A percentile compares a stretch with the other conserved stretches of the same genome.
Conservation (phyloP, 2,888 invertebrate genomes). For the Eudasyphora cyanicolor region DNA sequence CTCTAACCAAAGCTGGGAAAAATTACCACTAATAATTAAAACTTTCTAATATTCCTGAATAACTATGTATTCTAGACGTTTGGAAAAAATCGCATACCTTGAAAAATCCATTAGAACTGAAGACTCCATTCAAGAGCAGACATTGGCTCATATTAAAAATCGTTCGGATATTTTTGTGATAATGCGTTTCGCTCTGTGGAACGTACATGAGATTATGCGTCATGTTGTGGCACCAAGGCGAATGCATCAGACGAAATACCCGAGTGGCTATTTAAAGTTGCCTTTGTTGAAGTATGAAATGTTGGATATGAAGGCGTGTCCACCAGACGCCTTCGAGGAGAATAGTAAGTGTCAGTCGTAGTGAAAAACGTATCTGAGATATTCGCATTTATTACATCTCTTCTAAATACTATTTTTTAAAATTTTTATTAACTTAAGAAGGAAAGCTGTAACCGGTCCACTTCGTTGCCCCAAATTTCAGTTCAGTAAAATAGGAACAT, state of each 20-base stretch:
- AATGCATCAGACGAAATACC: constrained; percentile 70
- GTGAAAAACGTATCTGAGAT: too few species aligned
- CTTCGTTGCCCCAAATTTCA: too few species aligned
- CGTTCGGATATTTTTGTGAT: constrained; percentile 71
- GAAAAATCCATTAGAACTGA: constrained; percentile 64
- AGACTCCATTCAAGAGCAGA: constrained; percentile 62
- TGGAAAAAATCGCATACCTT: constrained; percentile 70
- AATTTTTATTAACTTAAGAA: too few species aligned
- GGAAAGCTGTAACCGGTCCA: too few species aligned
- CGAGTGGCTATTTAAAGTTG: constrained; percentile 73
- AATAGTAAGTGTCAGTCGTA: constrained; percentile 74
- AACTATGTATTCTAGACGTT: constrained; percentile 67
- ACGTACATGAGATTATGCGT: constrained; percentile 73
- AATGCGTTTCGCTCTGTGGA: constrained; percentile 74
- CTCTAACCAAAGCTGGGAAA: too few species aligned
- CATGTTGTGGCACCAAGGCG: constrained; percentile 72
- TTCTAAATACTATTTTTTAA: too few species aligned
- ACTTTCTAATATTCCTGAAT: neutral
- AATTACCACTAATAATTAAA: neutral
- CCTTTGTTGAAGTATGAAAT: constrained; percentile 75
- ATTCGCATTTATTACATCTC: too few species aligned
- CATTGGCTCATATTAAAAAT: constrained; percentile 68
- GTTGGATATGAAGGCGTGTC: constrained; percentile 69
- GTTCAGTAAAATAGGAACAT: too few species aligned
- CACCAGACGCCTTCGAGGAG: constrained; percentile 74